Evolutionary conservation across 1,140 invertebrate species (phyloP).

Genomic region (Pogonomyrmex barbatus): DNA sequence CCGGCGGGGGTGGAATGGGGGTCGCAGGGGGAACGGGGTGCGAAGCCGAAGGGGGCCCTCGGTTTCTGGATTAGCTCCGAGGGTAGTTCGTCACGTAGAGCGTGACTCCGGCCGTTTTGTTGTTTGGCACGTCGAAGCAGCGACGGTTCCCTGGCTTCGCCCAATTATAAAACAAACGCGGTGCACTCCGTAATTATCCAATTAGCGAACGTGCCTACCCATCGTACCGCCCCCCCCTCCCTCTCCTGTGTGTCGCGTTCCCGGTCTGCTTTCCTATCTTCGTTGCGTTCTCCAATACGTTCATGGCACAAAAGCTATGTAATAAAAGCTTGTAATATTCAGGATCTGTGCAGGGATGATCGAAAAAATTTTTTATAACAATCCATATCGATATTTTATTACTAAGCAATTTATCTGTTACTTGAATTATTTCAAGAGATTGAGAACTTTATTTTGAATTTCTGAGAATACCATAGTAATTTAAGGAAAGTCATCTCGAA

Average conservation of each 20-base stretch:
- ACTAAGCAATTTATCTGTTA: background rate
- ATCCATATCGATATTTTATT: background rate
- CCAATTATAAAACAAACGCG: conserved; percentile 86
- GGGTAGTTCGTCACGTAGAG: conserved; percentile 86
- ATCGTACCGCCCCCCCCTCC: conserved; percentile 25
- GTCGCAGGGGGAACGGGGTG: conserved; percentile 54
- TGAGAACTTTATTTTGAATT: background rate
- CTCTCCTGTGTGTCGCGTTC: background rate
- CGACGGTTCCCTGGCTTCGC: conserved; percentile 79
- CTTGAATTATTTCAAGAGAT: background rate
- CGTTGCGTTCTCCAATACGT: conserved; percentile 51
- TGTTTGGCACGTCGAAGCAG: conserved; percentile 85
- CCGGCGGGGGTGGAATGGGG: conserved; percentile 27
- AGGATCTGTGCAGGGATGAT: background rate
- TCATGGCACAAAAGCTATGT: conserved; percentile 52
- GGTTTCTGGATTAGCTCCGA: conserved; percentile 82
- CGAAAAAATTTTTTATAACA: background rate
- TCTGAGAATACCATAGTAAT: too few relatives aligned
- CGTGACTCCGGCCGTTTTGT: conserved; percentile 85
- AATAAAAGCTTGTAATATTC: background rate
- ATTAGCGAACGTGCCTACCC: conserved; percentile 83
- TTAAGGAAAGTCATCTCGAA: background rate
- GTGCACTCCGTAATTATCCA: conserved; percentile 86
- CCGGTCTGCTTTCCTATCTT: conserved; percentile 24
- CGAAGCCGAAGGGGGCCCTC: conserved; percentile 64